phyloP scores from a whole-genome alignment of 2,797 vertebrate genomes.

The Mormyrops attenuatus region DNA sequence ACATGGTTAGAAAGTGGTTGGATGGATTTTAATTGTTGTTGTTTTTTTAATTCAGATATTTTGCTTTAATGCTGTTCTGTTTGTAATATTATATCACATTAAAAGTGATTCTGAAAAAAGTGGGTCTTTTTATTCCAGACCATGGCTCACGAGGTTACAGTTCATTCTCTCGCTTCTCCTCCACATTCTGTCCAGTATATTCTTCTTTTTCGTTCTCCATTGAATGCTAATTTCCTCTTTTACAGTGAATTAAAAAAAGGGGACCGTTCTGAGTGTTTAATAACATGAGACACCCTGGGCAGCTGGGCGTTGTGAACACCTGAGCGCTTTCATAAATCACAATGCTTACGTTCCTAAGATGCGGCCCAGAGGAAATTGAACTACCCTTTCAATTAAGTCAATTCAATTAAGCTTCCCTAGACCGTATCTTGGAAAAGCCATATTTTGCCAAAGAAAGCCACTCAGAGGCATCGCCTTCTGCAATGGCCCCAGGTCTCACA shows the following conservation, averaged over 20 bases:
- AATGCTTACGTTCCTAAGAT: not conserved
- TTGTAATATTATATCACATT: not conserved
- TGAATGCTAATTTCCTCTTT: not conserved
- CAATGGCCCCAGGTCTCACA: not conserved
- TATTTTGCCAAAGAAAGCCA: not conserved
- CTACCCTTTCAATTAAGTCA: slow-evolving; percentile 16
- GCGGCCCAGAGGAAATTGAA: slow-evolving; percentile 1
- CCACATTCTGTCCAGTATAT: not conserved
- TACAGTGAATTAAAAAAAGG: not conserved
- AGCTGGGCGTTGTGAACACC: not conserved
- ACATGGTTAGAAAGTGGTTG: not conserved
- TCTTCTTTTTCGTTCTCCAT: not conserved
- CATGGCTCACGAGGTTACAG: not conserved
- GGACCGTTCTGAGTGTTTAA: not conserved
- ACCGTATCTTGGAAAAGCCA: not conserved
- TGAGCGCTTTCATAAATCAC: slow-evolving; percentile 9
- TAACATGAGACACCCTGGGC: not conserved
- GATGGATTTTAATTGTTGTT: not conserved
- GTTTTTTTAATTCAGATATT: not conserved
- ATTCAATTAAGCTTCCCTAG: slow-evolving; percentile 13
- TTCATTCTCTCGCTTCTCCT: not conserved
- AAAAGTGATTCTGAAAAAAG: not conserved
- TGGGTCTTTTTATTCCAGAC: not conserved
- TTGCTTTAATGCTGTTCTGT: not conserved
- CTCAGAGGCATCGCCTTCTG: not conserved